Percentiles rank a stretch among this genome's conserved stretches.
Evolutionary conservation across 2,797 vertebrate species (phyloP).

Genomic region (Chloroceryle inda): DNA sequence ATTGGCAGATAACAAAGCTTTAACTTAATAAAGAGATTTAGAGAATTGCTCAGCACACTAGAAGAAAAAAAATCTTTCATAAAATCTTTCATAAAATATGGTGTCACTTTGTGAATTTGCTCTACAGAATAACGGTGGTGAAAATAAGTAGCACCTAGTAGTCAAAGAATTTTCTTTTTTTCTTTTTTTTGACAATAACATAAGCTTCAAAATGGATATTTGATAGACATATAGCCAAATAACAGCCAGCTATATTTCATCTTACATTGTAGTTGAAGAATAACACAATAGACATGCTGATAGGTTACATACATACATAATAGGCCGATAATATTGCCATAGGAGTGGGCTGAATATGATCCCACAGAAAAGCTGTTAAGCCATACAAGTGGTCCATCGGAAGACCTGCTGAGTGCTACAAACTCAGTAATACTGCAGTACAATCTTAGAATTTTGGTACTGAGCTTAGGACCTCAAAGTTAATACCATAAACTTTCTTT

Average conservation of each 20-base stretch:
- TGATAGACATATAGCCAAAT: background rate
- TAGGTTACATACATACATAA: background rate
- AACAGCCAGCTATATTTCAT: background rate
- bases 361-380: slow-evolving; percentile 53
- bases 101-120: background rate
- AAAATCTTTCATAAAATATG: background rate
- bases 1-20: background rate
- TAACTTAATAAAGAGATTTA: background rate
- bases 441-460: background rate
- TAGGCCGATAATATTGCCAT: background rate
- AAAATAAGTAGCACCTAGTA: background rate
- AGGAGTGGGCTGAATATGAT: slow-evolving; percentile 21
- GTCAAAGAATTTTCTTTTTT: background rate
- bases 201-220: background rate
- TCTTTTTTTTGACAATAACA: background rate
- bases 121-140: background rate
- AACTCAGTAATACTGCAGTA: background rate
- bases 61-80: background rate
- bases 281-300: background rate
- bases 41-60: background rate
- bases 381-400: background rate
- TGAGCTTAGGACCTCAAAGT: slow-evolving; percentile 6
- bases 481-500: slow-evolving; percentile 55
- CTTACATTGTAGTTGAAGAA: background rate
- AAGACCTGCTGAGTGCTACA: background rate